phyloP scores from a whole-genome alignment of 2,113 vertebrate genomes.

The Hippopotamus amphibius region DNA sequence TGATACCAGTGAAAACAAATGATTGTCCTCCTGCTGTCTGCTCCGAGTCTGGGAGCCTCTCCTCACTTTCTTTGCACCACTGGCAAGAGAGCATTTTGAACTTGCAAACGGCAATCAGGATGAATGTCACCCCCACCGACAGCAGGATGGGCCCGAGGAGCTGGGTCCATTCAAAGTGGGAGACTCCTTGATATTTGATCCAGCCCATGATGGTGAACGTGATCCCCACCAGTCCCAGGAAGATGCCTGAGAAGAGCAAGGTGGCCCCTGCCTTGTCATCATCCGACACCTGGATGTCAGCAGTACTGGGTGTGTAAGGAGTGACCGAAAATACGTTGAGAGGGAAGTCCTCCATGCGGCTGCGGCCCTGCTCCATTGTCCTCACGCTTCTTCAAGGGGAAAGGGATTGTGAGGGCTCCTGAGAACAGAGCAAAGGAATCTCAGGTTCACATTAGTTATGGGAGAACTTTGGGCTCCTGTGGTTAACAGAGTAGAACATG shows the following conservation, averaged over 20 bases:
- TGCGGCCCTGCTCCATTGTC: constrained; percentile 84
- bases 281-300: constrained; percentile 87
- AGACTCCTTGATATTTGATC: constrained; percentile 84
- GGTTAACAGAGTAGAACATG: constrained; percentile 85
- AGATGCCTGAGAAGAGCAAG: constrained; percentile 90
- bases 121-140: constrained; percentile 89
- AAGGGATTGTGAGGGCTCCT: neutral
- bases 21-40: constrained; percentile 82
- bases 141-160: constrained; percentile 92
- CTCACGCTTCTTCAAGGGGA: neutral
- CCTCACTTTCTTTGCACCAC: constrained; percentile 84
- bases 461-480: constrained; percentile 82
- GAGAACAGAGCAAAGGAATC: constrained; percentile 35
- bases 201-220: constrained; percentile 91
- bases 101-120: constrained; percentile 90
- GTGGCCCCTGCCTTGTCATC: constrained; percentile 89
- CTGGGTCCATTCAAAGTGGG: constrained; percentile 89
- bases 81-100: constrained; percentile 89
- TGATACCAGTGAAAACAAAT: constrained; percentile 89
- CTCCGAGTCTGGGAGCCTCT: constrained; percentile 77
- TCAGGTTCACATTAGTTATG: constrained; percentile 81
- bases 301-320: constrained; percentile 79
- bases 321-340: constrained; percentile 86
- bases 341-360: constrained; percentile 82
- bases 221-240: constrained; percentile 90